phyloP scores from a whole-genome alignment of 2,888 invertebrate species.

The Aproaerema taeniolella region DNA sequence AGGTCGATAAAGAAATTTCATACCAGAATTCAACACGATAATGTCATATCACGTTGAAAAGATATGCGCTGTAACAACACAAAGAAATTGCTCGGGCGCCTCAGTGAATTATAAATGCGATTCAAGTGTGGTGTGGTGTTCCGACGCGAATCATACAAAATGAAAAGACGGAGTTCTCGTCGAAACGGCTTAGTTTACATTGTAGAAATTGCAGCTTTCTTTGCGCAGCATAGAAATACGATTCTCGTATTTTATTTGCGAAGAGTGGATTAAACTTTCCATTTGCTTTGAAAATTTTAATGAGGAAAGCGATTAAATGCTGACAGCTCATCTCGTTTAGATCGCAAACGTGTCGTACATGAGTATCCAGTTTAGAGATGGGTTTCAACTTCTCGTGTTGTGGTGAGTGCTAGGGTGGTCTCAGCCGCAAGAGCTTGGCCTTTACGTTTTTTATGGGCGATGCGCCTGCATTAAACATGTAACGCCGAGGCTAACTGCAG shows the following conservation, averaged over 20 bases:
- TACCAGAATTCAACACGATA: constrained; percentile 17
- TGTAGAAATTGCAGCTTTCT: constrained; percentile 31
- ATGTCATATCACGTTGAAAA: constrained; percentile 23
- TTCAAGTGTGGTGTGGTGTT: constrained; percentile 28
- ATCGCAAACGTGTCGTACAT: constrained; percentile 4
- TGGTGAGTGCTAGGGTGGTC: constrained; percentile 6
- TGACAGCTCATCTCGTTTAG: constrained; percentile 6
- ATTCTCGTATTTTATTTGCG: constrained; percentile 20
- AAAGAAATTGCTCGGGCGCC: constrained; percentile 30
- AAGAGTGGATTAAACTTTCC: constrained; percentile 11
- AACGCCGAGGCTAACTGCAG: not conserved
- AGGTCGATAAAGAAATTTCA: constrained; percentile 2
- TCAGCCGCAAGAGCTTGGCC: not conserved
- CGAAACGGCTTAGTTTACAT: constrained; percentile 30
- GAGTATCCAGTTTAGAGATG: constrained; percentile 1
- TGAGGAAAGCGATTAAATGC: constrained; percentile 2
- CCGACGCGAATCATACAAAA: constrained; percentile 35
- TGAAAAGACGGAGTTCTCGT: constrained; percentile 27
- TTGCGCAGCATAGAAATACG: constrained; percentile 26
- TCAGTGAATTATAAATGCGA: constrained; percentile 36
- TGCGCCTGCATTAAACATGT: not conserved
- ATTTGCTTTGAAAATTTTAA: constrained; percentile 7
- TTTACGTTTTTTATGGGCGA: not conserved
- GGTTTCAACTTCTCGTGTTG: constrained; percentile 1
- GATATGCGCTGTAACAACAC: constrained; percentile 28